phyloP scores from a whole-genome alignment of 1,140 invertebrate genomes.

The Zophobas morio region DNA sequence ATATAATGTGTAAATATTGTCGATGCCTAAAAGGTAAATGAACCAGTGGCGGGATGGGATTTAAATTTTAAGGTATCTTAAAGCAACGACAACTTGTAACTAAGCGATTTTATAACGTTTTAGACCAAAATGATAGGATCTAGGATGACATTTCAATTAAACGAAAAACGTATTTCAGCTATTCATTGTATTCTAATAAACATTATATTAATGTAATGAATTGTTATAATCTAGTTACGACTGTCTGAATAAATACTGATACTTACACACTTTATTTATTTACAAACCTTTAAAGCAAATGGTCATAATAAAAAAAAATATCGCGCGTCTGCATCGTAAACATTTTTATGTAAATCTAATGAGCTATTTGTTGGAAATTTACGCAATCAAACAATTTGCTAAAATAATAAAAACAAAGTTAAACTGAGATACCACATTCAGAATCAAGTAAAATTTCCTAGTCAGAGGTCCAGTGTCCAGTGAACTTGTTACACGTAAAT shows the following conservation, averaged over 20 bases:
- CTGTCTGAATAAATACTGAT: constrained; percentile 34
- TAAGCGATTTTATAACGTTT: constrained; percentile 11
- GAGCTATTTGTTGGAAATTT: too few species aligned
- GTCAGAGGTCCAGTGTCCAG: too few species aligned
- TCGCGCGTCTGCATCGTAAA: too few species aligned
- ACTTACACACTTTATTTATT: not conserved
- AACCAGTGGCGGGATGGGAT: too few species aligned
- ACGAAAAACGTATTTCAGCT: not conserved
- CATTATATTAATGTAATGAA: constrained; percentile 40
- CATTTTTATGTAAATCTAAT: too few species aligned
- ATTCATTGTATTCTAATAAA: constrained; percentile 20
- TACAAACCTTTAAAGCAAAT: too few species aligned
- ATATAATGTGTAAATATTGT: constrained; percentile 25
- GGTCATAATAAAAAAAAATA: too few species aligned
- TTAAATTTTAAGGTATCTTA: not conserved
- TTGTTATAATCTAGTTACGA: constrained; percentile 37
- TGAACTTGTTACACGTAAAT: too few species aligned
- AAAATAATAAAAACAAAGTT: too few species aligned
- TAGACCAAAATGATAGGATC: constrained; percentile 1
- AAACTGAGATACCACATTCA: too few species aligned
- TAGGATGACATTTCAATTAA: not conserved
- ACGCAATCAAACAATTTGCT: too few species aligned
- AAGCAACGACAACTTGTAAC: not conserved
- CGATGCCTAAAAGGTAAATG: constrained; percentile 4
- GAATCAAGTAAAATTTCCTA: too few species aligned